Conservation (phyloP, 2,797 vertebrate genomes). For the Tiaroga cobitis region DNA sequence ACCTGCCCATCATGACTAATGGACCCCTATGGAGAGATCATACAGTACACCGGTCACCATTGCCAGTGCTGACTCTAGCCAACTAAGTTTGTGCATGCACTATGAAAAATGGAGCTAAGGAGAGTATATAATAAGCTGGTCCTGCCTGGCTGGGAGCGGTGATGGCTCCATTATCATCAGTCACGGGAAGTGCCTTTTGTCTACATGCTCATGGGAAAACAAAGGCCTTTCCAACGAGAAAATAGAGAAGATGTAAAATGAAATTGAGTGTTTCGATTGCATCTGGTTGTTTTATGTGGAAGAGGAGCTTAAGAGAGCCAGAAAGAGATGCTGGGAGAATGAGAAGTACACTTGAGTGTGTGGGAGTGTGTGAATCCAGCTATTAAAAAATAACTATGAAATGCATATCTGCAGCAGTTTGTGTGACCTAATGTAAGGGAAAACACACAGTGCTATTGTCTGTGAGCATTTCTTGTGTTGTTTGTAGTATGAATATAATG, state of each 20-base stretch:
- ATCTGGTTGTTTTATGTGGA: slow-evolving; percentile 36
- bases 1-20: slow-evolving; percentile 15
- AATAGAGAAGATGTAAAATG: slow-evolving; percentile 34
- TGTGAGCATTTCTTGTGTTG: not conserved
- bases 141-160: slow-evolving; percentile 39
- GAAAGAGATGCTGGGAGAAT: not conserved
- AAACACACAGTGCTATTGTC: not conserved
- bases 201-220: slow-evolving; percentile 45
- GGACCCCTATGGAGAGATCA: slow-evolving; percentile 26
- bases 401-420: slow-evolving; percentile 51
- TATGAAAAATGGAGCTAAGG: slow-evolving; percentile 25
- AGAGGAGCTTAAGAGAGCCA: slow-evolving; percentile 3
- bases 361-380: slow-evolving; percentile 16
- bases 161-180: slow-evolving; percentile 48
- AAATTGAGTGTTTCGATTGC: slow-evolving; percentile 42
- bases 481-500: not conserved
- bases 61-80: not conserved
- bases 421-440: slow-evolving; percentile 61
- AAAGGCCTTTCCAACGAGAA: slow-evolving; percentile 22
- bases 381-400: slow-evolving; percentile 20
- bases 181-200: slow-evolving; percentile 48
- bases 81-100: slow-evolving; percentile 6
- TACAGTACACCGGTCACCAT: not conserved
- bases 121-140: slow-evolving; percentile 25
- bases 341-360: not conserved